Evolutionary conservation across 2,797 vertebrate genomes (phyloP).

Genomic region (Sebastes vulpes): DNA sequence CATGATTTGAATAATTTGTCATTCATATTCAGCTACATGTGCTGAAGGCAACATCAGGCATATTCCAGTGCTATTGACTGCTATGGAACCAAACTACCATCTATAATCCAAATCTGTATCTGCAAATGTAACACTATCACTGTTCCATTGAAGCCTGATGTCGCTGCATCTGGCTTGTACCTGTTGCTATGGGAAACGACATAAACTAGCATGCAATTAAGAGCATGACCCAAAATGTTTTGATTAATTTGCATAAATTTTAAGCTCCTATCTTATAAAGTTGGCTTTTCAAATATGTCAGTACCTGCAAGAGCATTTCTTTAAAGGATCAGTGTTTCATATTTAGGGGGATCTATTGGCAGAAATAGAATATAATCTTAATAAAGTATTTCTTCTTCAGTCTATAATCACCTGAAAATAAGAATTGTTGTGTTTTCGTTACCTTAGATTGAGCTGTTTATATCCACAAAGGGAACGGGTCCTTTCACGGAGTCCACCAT

Average conservation of each 20-base stretch:
- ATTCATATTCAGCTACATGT: neutral
- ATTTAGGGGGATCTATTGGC: too few relatives aligned
- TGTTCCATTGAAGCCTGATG: neutral
- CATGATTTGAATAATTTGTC: neutral
- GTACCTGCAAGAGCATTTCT: neutral
- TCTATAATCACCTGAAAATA: too few relatives aligned
- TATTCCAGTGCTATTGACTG: neutral
- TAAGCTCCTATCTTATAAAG: neutral
- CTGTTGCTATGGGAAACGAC: neutral
- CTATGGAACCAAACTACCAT: neutral
- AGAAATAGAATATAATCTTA: too few relatives aligned
- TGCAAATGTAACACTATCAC: neutral
- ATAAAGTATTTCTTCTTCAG: too few relatives aligned
- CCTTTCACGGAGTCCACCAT: too few relatives aligned
- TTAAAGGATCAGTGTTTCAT: too few relatives aligned
- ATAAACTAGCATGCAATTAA: neutral
- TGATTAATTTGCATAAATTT: neutral
- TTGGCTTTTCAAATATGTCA: neutral
- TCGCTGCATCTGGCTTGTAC: neutral
- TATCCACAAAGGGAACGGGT: too few relatives aligned
- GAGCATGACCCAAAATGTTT: neutral
- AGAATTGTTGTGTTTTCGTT: too few relatives aligned
- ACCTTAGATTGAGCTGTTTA: too few relatives aligned
- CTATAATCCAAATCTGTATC: constrained; percentile 11
- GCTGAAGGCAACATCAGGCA: neutral